Conservation (phyloP, 2,113 vertebrate genomes). For the Lamprologus tigripictilis region DNA sequence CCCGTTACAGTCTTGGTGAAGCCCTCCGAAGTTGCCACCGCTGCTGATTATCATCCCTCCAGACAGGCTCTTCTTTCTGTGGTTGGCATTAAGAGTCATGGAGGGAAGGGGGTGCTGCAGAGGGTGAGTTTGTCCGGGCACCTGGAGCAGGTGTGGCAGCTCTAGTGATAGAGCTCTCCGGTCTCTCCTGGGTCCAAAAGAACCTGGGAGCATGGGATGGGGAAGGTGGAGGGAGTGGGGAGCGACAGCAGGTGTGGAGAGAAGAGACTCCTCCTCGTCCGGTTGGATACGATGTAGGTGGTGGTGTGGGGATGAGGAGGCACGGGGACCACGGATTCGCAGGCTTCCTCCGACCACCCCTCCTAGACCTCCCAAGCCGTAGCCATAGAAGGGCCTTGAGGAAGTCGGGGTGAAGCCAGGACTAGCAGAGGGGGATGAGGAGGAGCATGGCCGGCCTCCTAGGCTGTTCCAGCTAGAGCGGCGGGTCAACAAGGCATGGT, state of each 20-base stretch:
- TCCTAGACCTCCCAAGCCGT: constrained; percentile 47
- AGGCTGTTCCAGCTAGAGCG: constrained; percentile 95
- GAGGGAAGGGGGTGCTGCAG: constrained; percentile 21
- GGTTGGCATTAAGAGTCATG: not conserved
- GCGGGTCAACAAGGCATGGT: constrained; percentile 79
- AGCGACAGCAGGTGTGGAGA: constrained; percentile 60
- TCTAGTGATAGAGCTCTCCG: constrained; percentile 88
- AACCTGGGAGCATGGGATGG: constrained; percentile 55
- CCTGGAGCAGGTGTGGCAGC: constrained; percentile 79
- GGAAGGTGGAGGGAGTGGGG: constrained; percentile 46
- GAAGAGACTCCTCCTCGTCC: constrained; percentile 83
- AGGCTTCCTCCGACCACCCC: constrained; percentile 62
- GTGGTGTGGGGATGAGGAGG: constrained; percentile 44
- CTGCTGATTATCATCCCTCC: constrained; percentile 34
- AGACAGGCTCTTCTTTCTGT: constrained; percentile 69
- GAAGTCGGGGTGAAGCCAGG: constrained; percentile 30
- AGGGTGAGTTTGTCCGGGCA: constrained; percentile 50
- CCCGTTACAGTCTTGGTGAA: constrained; percentile 89
- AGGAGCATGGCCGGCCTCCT: constrained; percentile 36
- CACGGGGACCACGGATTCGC: constrained; percentile 72
- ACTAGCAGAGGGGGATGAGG: constrained; percentile 48
- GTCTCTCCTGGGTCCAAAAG: constrained; percentile 65
- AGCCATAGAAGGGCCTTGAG: constrained; percentile 61
- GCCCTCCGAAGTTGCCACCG: not conserved
- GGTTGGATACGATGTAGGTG: constrained; percentile 61